These are phyloP conservation scores for Drosophila prosaltans DNA, from an alignment of 1,140 invertebrate genomes.

Conservation along the genomic window DNA sequence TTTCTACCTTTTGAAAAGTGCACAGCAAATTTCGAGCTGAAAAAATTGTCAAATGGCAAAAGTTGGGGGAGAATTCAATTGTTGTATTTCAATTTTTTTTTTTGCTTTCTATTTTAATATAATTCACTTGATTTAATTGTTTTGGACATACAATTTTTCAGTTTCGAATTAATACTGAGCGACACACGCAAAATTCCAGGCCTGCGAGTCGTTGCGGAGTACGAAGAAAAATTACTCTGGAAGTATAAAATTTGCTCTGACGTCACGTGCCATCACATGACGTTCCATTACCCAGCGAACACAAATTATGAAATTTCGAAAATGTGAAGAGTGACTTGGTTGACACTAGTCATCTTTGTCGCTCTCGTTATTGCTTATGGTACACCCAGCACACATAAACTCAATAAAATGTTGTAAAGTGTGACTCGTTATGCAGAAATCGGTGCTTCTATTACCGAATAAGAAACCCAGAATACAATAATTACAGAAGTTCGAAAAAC, in stretches of 20 bases:
- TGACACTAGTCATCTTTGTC: no score
- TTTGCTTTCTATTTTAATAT: neutral
- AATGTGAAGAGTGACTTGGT: no score
- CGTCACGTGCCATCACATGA: conserved; percentile 79
- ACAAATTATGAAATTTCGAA: no score
- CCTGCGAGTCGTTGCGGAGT: conserved; percentile 75
- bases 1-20: conserved; percentile 69
- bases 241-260: conserved; percentile 65
- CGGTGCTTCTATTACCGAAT: no score
- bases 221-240: conserved; percentile 71
- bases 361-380: no score
- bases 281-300: conserved; percentile 7
- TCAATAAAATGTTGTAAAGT: no score
- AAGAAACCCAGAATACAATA: no score
- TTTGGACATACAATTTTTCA: conserved; percentile 74
- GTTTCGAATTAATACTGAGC: conserved; percentile 72
- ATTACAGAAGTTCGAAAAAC: no score
- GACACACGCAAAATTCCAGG: conserved; percentile 72
- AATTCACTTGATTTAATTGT: conserved; percentile 6
- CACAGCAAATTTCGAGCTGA: conserved; percentile 79
- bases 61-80: conserved; percentile 11
- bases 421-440: no score
- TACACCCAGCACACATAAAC: no score
- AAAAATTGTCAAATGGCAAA: conserved; percentile 39
- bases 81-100: neutral